Base-by-base conservation (phyloP, 2,797 vertebrate species). In the Anguilla anguilla region DNA sequence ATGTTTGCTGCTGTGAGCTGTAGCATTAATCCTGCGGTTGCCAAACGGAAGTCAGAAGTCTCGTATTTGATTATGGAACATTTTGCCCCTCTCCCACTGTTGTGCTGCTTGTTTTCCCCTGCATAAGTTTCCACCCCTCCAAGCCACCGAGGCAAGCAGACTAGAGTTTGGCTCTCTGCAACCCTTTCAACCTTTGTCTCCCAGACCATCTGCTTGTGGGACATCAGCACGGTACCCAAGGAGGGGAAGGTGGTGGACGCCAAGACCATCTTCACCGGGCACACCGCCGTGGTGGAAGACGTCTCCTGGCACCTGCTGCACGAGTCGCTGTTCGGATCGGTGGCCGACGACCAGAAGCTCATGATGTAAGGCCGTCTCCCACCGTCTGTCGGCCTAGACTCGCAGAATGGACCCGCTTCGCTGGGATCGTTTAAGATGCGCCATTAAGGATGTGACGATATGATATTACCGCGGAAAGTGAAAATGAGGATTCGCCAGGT, bases 191-290 rank as follows among this genome's bases (percentile, higher is more conserved):
- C 57, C 31, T 43, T 25, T 4, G 4, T 79, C 84, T 28, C 77
- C 15, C 91, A 99, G 98, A 99, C 98, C 15, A 99, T 99, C 93
- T 99, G 98, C 92, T 93, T 99, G 64, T 99, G 98, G 98, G 98
- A 99, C 93, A 99, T 99, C 91, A 99, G 98, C 89, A 96, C 98
- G 9, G 98, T 98, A 87, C 98, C 98, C 7, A 99, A 99, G 87
- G 98, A 99, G 90, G 98, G 98, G 46, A 99, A 99, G 93, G 97
- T 99, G 83, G 98, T 99, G 91, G 98, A 99, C 89, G 98, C 98
- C 3, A 99, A 99, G 95, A 99, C 98, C 89, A 98, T 99, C 94
- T 99, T 99, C 92, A 99, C 98, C 0, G 98, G 98, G 5, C 98
- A 99, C 87, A 99, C 98, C 4, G 98, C 98, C 0, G 98, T 99